Evolutionary conservation across 1,140 invertebrate genomes (phyloP).

Genomic region (Listronotus bonariensis): DNA sequence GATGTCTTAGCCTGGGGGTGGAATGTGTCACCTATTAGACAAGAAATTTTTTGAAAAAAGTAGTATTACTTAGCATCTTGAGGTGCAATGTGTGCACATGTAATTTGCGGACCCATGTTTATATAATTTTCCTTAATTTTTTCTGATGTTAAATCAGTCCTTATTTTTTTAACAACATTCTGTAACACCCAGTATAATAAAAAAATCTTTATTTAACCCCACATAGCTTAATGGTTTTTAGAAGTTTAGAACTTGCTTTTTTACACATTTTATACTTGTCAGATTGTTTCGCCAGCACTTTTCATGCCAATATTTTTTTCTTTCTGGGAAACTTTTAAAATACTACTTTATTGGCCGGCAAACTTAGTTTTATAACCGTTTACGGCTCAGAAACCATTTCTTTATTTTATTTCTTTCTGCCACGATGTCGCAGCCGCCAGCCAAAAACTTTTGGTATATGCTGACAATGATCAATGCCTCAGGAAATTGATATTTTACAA

Average conservation of each 20-base stretch:
- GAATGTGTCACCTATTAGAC: too few species aligned
- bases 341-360: background rate
- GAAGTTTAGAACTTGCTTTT: background rate
- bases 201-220: too few species aligned
- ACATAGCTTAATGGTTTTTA: too few species aligned
- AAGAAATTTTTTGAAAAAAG: too few species aligned
- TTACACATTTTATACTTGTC: background rate
- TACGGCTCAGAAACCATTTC: constrained; percentile 1
- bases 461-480: constrained; percentile 14
- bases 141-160: too few species aligned
- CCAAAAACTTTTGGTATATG: constrained; percentile 1
- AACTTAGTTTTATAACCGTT: constrained; percentile 21
- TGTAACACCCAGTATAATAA: too few species aligned
- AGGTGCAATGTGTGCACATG: too few species aligned
- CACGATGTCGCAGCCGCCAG: constrained; percentile 9
- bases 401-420: constrained; percentile 17
- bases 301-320: background rate
- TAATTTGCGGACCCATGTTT: too few species aligned
- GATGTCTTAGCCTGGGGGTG: too few species aligned
- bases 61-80: too few species aligned
- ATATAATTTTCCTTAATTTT: too few species aligned
- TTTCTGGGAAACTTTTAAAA: constrained; percentile 10
- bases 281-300: background rate
- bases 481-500: constrained; percentile 16
- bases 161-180: too few species aligned